Percentiles rank a stretch among this genome's conserved stretches.
These are phyloP conservation scores for Xiphydria camelus DNA, from an alignment of 2,888 invertebrate genomes.

Conservation along the genomic window DNA sequence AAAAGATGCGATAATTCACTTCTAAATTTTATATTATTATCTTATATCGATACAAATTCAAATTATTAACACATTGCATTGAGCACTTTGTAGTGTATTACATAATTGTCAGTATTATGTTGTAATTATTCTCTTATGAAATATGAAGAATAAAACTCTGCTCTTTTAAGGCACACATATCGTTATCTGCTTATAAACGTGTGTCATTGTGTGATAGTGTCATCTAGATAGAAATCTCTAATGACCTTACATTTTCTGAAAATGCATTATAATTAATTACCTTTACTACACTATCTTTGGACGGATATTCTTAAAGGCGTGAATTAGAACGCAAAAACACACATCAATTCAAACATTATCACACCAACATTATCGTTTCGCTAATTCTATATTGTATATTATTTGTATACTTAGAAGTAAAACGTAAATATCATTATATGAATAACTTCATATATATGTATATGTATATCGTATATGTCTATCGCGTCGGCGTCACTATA, in stretches of 20 bases:
- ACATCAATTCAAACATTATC: conserved; percentile 15
- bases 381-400: too few species aligned
- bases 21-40: conserved; percentile 9
- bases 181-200: too few species aligned
- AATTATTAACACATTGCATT: conserved; percentile 16
- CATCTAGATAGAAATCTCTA: too few species aligned
- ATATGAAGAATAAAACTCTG: conserved; percentile 2
- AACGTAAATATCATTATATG: too few species aligned
- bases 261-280: too few species aligned
- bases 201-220: too few species aligned
- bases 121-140: neutral
- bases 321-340: conserved; percentile 19
- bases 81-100: conserved; percentile 11
- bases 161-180: neutral
- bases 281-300: conserved; percentile 8
- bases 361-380: conserved; percentile 15
- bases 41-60: conserved; percentile 13
- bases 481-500: too few species aligned
- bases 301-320: conserved; percentile 20
- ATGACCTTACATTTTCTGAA: too few species aligned
- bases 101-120: neutral
- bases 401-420: too few species aligned
- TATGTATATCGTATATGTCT: too few species aligned
- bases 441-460: too few species aligned
- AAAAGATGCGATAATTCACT: conserved; percentile 8